Conservation (phyloP, 2,888 invertebrate species). For the Tenthredo notha region DNA sequence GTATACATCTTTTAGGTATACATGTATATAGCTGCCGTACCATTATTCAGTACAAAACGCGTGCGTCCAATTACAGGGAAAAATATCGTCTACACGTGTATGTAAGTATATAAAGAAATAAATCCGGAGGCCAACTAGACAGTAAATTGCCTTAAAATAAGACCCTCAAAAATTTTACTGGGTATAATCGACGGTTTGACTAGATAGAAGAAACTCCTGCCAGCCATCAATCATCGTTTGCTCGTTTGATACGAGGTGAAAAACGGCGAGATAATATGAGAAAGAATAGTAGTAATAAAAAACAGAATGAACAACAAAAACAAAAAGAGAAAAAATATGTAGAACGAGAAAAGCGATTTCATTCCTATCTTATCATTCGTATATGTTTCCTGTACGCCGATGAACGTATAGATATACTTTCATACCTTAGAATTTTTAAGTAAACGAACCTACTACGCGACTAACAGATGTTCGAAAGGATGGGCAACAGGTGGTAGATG, state of each 20-base stretch:
- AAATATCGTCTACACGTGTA: background rate
- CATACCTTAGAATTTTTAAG: background rate
- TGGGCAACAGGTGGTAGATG: constrained; percentile 50
- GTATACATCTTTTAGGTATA: background rate
- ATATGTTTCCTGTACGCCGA: background rate
- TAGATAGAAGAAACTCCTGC: background rate
- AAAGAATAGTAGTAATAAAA: background rate
- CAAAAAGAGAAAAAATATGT: too few species aligned
- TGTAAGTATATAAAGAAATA: background rate
- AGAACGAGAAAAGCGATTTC: background rate
- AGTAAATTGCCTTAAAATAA: background rate
- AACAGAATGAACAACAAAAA: too few species aligned
- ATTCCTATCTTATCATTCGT: background rate
- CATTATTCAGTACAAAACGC: background rate
- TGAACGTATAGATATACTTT: background rate
- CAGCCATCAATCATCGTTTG: constrained; percentile 7
- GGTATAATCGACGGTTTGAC: background rate
- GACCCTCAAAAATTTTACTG: background rate
- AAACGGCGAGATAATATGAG: background rate
- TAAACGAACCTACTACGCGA: background rate
- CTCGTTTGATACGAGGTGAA: background rate
- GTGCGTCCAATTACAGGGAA: constrained; percentile 3
- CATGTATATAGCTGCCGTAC: background rate
- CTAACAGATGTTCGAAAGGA: background rate
- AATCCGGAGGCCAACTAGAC: background rate